Evolutionary conservation across 2,113 vertebrate genomes (phyloP), one percentile per base, ranked within the genome.

Genomic region (Pomatostomus ruficeps): DNA sequence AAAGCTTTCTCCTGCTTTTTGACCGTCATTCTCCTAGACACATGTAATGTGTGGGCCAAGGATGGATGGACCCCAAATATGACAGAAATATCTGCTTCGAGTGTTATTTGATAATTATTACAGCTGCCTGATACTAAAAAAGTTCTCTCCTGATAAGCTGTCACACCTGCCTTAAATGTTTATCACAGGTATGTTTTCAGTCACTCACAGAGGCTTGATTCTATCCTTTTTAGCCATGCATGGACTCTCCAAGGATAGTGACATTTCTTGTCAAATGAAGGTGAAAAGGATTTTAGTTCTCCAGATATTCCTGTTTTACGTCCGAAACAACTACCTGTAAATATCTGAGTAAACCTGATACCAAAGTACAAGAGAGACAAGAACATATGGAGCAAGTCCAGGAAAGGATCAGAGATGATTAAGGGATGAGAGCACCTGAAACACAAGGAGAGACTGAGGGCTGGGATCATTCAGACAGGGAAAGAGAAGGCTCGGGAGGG

Each of bases 41-140:
- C 0, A 3, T n/a, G 4, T 18, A 75, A 36, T 5, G 2, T 18
- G 10, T 26, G 4, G 19, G 67, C 49, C 33, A 84, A 80, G 48
- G n/a, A 84, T 1, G 52, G 61, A 87, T 10, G 29, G 14, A 62
- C 1, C 2, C 6, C 19, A 49, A 28, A 40, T 40, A 35, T 2
- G 25, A 74, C 72, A 22, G 29, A 51, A 81, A 31, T 67, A 88
- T 16, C 43, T 71, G 10, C 6, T 67, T 43, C 59, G 16, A 94
- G 20, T 84, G 29, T 42, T 72, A 79, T n/a, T 75, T 88, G 18
- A 33, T 36, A 55, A 68, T 65, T 45, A 63, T 18, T 71, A 78
- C 43, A 75, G 52, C 7, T 78, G 73, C 26, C 8, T 63, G 28
- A 75, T 20, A 72, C 40, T n/a, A 36, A 59, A 65, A 33, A 45